Conservation (phyloP, 2,113 vertebrate genomes). For the Oreochromis spilurus region DNA sequence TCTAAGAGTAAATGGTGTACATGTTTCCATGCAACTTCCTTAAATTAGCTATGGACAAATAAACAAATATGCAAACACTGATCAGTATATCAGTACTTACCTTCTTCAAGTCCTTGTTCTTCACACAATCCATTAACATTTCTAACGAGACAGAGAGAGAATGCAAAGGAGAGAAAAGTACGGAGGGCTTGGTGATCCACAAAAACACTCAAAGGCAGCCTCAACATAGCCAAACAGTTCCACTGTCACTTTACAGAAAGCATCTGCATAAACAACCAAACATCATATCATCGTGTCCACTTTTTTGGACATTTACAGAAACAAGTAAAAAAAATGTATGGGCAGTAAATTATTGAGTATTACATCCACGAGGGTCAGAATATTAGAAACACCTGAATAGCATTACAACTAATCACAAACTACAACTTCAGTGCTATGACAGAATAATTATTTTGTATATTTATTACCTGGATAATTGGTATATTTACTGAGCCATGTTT, state of each 20-base stretch:
- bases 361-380: neutral
- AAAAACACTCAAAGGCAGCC: neutral
- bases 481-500: neutral
- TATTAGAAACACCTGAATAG: neutral
- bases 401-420: neutral
- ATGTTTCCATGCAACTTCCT: neutral
- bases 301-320: neutral
- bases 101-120: constrained; percentile 81
- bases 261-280: neutral
- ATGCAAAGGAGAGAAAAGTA: neutral
- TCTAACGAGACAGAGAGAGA: constrained; percentile 59
- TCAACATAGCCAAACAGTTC: neutral
- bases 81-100: constrained; percentile 56
- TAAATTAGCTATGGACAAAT: neutral
- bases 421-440: neutral
- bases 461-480: neutral
- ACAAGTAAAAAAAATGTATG: accelerated
- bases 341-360: neutral
- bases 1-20: accelerated
- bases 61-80: neutral
- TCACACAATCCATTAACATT: constrained; percentile 82
- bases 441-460: neutral
- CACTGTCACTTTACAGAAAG: neutral
- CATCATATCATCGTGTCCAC: neutral
- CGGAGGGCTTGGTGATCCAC: neutral